Conservation (phyloP, 2,888 invertebrate genomes). For the Endotricha flammealis region DNA sequence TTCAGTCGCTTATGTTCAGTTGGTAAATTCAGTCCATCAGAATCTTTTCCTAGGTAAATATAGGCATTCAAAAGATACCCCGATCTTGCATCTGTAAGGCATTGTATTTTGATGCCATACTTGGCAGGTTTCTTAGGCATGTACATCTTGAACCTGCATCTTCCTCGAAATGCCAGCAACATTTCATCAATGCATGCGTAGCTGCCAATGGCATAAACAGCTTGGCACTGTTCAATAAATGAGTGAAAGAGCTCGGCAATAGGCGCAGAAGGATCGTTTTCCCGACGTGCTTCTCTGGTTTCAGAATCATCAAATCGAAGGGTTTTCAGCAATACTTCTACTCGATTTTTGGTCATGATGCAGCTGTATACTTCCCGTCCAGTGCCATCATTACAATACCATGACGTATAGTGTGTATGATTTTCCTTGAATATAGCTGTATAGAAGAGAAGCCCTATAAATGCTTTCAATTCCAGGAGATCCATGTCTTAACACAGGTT, state of each 20-base stretch:
- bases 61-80: slow-evolving; percentile 17
- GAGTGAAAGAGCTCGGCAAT: slow-evolving; percentile 7
- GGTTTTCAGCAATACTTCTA: slow-evolving; percentile 9
- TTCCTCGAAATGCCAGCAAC: slow-evolving; percentile 14
- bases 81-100: slow-evolving; percentile 17
- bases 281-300: slow-evolving; percentile 9
- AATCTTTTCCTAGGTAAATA: slow-evolving; percentile 18
- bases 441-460: slow-evolving; percentile 11
- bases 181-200: slow-evolving; percentile 13
- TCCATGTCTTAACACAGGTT: slow-evolving; percentile 12
- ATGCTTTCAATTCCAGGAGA: slow-evolving; percentile 5
- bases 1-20: slow-evolving; percentile 11
- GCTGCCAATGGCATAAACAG: slow-evolving; percentile 8
- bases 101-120: slow-evolving; percentile 19
- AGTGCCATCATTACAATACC: slow-evolving; percentile 13
- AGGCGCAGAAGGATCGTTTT: slow-evolving; percentile 7
- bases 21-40: slow-evolving; percentile 17
- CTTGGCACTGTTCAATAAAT: slow-evolving; percentile 9
- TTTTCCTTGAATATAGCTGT: slow-evolving; percentile 11
- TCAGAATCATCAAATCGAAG: slow-evolving; percentile 11
- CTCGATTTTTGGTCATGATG: slow-evolving; percentile 10
- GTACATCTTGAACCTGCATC: slow-evolving; percentile 18
- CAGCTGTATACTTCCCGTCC: slow-evolving; percentile 13
- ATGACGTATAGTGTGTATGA: slow-evolving; percentile 7
- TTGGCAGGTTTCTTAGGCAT: slow-evolving; percentile 20